Percentiles rank a stretch among this genome's conserved stretches.
These are phyloP conservation scores for Atethmia centrago DNA, from an alignment of 2,888 invertebrate species.

Conservation along the genomic window DNA sequence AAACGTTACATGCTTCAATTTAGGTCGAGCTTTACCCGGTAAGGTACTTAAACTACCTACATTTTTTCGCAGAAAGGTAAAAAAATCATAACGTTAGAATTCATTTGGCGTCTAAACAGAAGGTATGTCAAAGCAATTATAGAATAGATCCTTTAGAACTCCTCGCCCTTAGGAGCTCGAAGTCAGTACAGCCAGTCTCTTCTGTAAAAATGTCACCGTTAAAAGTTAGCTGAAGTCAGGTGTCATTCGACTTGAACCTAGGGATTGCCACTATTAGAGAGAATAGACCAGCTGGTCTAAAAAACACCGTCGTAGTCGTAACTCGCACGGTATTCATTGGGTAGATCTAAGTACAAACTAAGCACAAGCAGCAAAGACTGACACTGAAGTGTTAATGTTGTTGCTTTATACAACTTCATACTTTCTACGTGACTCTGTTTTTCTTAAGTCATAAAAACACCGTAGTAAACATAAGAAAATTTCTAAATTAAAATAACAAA, in stretches of 20 bases:
- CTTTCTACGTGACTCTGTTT: background rate
- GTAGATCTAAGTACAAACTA: background rate
- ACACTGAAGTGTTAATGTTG: background rate
- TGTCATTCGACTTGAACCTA: no score
- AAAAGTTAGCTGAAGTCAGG: no score
- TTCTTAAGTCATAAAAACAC: background rate
- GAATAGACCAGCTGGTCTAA: background rate
- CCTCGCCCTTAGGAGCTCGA: background rate
- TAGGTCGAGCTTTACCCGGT: background rate
- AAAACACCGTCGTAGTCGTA: background rate
- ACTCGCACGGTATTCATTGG: background rate
- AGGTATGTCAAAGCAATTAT: background rate
- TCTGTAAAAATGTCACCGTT: no score
- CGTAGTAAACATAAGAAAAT: background rate
- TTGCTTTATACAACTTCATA: background rate
- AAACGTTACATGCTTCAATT: conserved; percentile 20
- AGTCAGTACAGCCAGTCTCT: background rate
- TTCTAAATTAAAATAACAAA: background rate
- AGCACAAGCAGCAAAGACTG: background rate
- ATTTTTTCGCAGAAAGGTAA: background rate
- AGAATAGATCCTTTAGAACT: background rate
- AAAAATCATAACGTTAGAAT: background rate
- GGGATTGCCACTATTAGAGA: no score
- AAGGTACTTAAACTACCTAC: background rate
- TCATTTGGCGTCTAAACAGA: background rate